A percentile compares a stretch with the other conserved stretches of the same genome.
These are phyloP conservation scores for Meliscaeva auricollis DNA, from an alignment of 2,888 invertebrate genomes.

Conservation along the genomic window DNA sequence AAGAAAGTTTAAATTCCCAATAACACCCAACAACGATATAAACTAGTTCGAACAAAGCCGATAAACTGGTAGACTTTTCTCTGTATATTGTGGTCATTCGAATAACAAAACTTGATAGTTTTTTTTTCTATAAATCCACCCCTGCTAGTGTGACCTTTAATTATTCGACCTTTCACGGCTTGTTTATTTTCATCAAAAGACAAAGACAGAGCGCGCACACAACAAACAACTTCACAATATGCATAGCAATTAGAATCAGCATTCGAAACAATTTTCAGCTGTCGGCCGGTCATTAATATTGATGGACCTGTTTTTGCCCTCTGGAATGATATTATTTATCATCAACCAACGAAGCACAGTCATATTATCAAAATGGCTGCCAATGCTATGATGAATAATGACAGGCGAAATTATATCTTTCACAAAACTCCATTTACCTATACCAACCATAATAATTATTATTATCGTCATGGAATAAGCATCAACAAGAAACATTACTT, in stretches of 20 bases:
- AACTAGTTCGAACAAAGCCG: too few species aligned
- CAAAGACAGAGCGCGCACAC: background rate
- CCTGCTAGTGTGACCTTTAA: background rate
- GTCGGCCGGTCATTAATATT: conserved; percentile 51
- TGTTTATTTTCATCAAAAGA: background rate
- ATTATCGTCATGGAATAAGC: background rate
- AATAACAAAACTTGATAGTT: background rate
- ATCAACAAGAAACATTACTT: conserved; percentile 15
- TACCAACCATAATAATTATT: conserved; percentile 8
- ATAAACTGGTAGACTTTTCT: too few species aligned
- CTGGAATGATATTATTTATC: conserved; percentile 22
- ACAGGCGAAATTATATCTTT: conserved; percentile 15
- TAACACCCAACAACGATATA: too few species aligned
- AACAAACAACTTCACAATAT: conserved; percentile 15
- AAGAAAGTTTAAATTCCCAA: too few species aligned
- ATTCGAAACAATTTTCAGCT: conserved; percentile 33
- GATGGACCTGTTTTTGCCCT: conserved; percentile 36
- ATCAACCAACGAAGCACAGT: background rate
- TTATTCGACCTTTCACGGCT: conserved; percentile 1
- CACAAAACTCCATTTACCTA: background rate
- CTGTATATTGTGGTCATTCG: too few species aligned
- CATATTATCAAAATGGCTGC: conserved; percentile 52
- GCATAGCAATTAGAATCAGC: conserved; percentile 3
- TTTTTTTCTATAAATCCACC: background rate
- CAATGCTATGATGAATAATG: conserved; percentile 52